These are phyloP conservation scores for Drosophila birchii DNA, from an alignment of 2,888 invertebrate species.

Conservation along the genomic window DNA sequence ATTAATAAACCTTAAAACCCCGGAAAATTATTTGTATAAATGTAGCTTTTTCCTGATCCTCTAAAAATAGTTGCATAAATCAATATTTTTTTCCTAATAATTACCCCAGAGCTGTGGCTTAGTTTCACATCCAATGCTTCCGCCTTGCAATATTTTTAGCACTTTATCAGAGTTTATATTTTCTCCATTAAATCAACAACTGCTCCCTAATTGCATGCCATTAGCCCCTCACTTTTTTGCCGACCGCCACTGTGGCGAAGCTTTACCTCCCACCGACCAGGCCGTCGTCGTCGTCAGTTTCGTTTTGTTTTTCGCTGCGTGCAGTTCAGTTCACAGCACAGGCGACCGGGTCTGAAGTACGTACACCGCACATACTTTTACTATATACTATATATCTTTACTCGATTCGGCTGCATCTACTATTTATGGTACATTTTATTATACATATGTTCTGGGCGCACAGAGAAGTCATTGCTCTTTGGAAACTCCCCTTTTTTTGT, in stretches of 20 bases:
- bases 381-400: slow-evolving; percentile 17
- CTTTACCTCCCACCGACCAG: slow-evolving; percentile 35
- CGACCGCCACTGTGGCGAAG: slow-evolving; percentile 41
- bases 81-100: background rate
- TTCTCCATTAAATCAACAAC: slow-evolving; percentile 21
- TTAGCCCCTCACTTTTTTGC: slow-evolving; percentile 28
- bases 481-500: slow-evolving; percentile 23
- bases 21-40: background rate
- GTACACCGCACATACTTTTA: slow-evolving; percentile 6
- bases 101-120: too few relatives aligned
- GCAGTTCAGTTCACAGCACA: slow-evolving; percentile 59
- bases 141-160: slow-evolving; percentile 1
- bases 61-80: background rate
- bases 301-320: slow-evolving; percentile 65
- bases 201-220: slow-evolving; percentile 19
- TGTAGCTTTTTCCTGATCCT: too few relatives aligned
- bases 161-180: slow-evolving; percentile 8
- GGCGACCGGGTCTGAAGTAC: slow-evolving; percentile 26
- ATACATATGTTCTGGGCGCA: slow-evolving; percentile 8
- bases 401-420: slow-evolving; percentile 30
- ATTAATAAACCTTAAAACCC: background rate
- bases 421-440: slow-evolving; percentile 34
- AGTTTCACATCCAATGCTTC: too few relatives aligned
- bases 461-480: slow-evolving; percentile 63
- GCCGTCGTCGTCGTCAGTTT: slow-evolving; percentile 61